Evolutionary conservation across 2,797 vertebrate genomes (phyloP), one percentile per base, ranked within the genome.

Genomic region (Oryzias sinensis): DNA sequence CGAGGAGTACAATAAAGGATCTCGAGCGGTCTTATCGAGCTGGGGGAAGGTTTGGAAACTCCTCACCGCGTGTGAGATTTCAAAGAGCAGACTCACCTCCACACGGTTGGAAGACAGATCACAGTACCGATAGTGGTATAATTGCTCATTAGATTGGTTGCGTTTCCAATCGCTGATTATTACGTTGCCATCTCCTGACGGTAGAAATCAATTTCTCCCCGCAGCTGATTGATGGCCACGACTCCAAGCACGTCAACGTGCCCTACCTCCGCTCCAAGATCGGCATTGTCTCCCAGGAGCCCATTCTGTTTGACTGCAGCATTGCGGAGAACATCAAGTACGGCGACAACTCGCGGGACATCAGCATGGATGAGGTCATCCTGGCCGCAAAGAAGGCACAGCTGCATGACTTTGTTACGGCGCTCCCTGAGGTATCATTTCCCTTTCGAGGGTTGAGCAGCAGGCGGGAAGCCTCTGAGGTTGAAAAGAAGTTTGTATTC

Each of bases 271-370:
- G 93, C 14, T 92, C 93, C 40, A 93, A 94, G 81, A 94, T 94
- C 41, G 93, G 93, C 62, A 93, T 94, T 1, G 93, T 94, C 49
- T 94, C 93, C 51, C 93, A 94, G 83, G 93, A 94, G 86, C 93
- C 93, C 5, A 62, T 94, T 56, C 56, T 94, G 75, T 94, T 94
- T 17, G 92, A 93, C 88, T 93, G 92, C 81, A 94, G 91, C 84
- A 94, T 94, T 48, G 89, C 63, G 0, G 92, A 94, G 41, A 94
- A 94, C 82, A 94, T 94, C 74, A 92, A 91, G 67, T 94, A 94
- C 8, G 93, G 93, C 0, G 89, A 93, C 85, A 94, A 94, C 85
- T 68, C 62, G 18, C 84, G 87, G 40, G 83, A 93, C 7, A 83
- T 94, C 76, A 57, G 86, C 80, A 86, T 86, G 83, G 72, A 92